Evolutionary conservation across 2,797 vertebrate species (phyloP), one percentile per base, ranked within the genome.

Genomic region (Borostomias antarcticus): DNA sequence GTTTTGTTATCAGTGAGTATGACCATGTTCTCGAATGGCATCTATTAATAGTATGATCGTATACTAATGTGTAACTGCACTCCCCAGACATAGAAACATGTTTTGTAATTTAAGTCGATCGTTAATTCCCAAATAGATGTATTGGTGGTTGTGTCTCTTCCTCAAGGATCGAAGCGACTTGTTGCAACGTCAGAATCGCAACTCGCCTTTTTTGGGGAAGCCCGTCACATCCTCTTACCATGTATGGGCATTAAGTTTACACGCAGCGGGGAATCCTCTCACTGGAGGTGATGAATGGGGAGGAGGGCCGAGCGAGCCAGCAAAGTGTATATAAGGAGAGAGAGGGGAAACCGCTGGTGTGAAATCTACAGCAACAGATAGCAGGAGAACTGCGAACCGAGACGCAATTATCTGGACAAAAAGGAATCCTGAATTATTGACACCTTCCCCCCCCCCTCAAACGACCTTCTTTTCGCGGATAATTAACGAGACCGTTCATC

Each of bases 151-250:
- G 56, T 73, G 74, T 43, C 74, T 81, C 53, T 64, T 68, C 81
- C 73, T 69, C 58, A 73, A 73, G 77, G 71, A 77, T 78, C 71
- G 61, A 23, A 73, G 78, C 86, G 71, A 93, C 89, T 89, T 89
- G 87, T 90, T 89, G 90, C 85, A 89, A 89, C 95, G 94, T 95
- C 95, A 96, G 92, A 81, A 86, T 88, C 87, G 89, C 84, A 83
- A 93, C 92, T 90, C 94, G 93, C 93, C 92, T 86, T 91, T 87
- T 89, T 94, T 89, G 93, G 94, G 94, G 83, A 91, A 94, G 88
- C 92, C 94, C 94, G 90, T 94, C 93, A 96, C 95, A 96, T 98
- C 96, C 96, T 97, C 94, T 96, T 93, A 96, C 96, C 96, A 94
- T 96, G 81, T 97, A 93, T 96, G 96, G 96, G 94, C 96, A 96